phyloP scores from a whole-genome alignment of 2,113 vertebrate genomes.

The Pantherophis guttatus region DNA sequence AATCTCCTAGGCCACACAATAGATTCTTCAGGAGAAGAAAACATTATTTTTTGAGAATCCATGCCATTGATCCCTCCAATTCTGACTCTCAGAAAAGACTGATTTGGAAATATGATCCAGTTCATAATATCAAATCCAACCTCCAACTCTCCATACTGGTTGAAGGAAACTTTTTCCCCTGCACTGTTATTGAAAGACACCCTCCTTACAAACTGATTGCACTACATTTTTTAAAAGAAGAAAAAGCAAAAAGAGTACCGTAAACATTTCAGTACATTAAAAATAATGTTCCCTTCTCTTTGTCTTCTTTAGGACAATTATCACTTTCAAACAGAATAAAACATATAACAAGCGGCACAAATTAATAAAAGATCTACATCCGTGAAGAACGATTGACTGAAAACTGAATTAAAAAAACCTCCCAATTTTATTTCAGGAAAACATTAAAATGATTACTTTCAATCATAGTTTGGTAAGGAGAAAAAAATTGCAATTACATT shows the following conservation, averaged over 20 bases:
- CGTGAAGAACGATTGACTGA: neutral
- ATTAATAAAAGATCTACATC: neutral
- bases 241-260: neutral
- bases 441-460: neutral
- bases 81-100: neutral
- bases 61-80: neutral
- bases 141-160: neutral
- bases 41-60: neutral
- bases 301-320: neutral
- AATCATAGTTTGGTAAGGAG: neutral
- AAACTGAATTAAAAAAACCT: neutral
- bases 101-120: neutral
- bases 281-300: neutral
- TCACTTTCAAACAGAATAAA: neutral
- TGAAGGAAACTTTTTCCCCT: neutral
- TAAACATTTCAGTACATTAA: neutral
- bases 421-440: neutral
- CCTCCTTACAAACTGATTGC: neutral
- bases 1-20: neutral
- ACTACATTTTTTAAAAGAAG: neutral
- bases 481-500: neutral
- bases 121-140: neutral
- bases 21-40: neutral
- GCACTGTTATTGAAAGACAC: neutral
- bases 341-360: neutral